Conservation (phyloP, 2,888 invertebrate species). For the Xylocampa areola region DNA sequence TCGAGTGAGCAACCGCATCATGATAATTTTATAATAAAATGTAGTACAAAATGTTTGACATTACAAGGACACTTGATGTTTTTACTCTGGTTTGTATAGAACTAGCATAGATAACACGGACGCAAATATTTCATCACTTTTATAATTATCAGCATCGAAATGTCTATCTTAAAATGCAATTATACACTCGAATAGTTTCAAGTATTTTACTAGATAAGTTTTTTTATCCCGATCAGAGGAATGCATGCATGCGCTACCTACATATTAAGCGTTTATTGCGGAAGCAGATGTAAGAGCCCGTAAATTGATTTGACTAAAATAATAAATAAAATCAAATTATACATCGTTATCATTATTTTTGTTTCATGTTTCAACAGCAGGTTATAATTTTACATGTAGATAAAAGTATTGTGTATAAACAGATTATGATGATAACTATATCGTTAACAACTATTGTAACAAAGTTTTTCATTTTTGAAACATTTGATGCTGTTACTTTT, state of each 20-base stretch:
- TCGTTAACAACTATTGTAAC: slow-evolving; percentile 69
- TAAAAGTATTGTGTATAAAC: slow-evolving; percentile 69
- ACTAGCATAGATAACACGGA: slow-evolving; percentile 56
- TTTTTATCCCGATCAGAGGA: slow-evolving; percentile 27
- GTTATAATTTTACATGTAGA: slow-evolving; percentile 55
- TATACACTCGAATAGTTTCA: slow-evolving; percentile 52
- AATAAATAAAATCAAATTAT: slow-evolving; percentile 19
- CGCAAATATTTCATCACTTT: slow-evolving; percentile 60
- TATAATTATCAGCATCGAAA: slow-evolving; percentile 56
- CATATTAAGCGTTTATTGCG: slow-evolving; percentile 22
- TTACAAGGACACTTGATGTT: slow-evolving; percentile 69
- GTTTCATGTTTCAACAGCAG: slow-evolving; percentile 36
- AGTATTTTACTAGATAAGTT: slow-evolving; percentile 43
- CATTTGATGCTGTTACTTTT: slow-evolving; percentile 86
- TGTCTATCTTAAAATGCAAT: slow-evolving; percentile 44
- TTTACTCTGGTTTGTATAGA: slow-evolving; percentile 69
- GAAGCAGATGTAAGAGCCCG: slow-evolving; percentile 23
- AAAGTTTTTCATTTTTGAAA: slow-evolving; percentile 80
- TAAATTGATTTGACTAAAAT: slow-evolving; percentile 30
- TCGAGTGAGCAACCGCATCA: slow-evolving; percentile 59
- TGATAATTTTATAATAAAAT: slow-evolving; percentile 65
- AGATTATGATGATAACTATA: slow-evolving; percentile 66
- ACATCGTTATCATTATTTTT: slow-evolving; percentile 33
- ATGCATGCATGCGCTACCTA: slow-evolving; percentile 31
- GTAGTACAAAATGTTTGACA: slow-evolving; percentile 72